Base-by-base conservation (phyloP, 2,113 vertebrate genomes). In the Pachypanchax playfairii region DNA sequence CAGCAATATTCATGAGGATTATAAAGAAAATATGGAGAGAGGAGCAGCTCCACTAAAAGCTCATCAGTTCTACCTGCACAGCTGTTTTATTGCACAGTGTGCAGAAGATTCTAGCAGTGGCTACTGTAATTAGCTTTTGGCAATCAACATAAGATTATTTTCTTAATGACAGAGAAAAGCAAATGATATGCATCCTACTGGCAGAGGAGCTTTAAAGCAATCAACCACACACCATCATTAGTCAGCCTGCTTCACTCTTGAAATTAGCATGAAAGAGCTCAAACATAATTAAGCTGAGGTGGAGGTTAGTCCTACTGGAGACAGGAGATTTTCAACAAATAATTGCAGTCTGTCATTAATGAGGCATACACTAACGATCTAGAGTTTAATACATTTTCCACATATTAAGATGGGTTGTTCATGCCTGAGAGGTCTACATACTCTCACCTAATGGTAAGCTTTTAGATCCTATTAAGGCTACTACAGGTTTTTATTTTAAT, bases 141-240 rank as follows among this genome's bases (percentile, higher is more conserved):
- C 70, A 88, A 82, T 91, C 77, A 83, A 68, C 68, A 71, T 63
- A 59, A 79, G 82, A 88, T 88, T 82, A 86, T 87, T 82, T 74
- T 75, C 62, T 79, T 87, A 83, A 87, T 87, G 78, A 83, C 29
- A 56, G 59, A 77, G 67, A 63, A 71, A 87, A 85, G 72, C 73
- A 84, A 83, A 81, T 70, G 66, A 73, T 71, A 84, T 78, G 76
- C 58, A 63, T 84, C 74, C 67, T 38, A 65, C 67, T 66, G 43
- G 69, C 48, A 61, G 43, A 79, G 71, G 47, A 56, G 75, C 80
- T 68, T 62, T 15, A 31, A 31, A 65, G 66, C 33, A 57, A 75
- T 79, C 85, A 75, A 71, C 79, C 59, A 59, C 62, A 21, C 49
- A 51, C 26, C 77, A 58, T 80, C 79, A 74, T 83, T 84, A 87